Percentiles rank a stretch among this genome's conserved stretches.
Evolutionary conservation across 2,113 vertebrate species (phyloP).

Genomic region (Tinamus guttatus): DNA sequence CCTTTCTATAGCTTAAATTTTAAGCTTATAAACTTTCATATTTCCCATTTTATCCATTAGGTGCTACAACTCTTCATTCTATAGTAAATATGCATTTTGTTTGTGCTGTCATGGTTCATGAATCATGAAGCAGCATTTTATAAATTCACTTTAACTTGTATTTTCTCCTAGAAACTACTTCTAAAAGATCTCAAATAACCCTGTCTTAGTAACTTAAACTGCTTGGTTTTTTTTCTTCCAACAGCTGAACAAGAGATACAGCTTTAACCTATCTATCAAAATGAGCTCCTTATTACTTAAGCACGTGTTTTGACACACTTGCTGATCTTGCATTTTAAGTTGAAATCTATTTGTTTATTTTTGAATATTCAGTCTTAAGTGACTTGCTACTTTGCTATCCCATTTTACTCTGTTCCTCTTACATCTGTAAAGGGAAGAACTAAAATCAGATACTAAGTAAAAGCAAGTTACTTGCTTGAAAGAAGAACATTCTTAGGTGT

Average conservation of each 20-base stretch:
- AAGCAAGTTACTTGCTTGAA: not conserved
- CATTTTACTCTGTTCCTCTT: no score
- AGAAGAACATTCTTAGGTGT: not conserved
- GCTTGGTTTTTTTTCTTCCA: not conserved
- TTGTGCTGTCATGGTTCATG: not conserved
- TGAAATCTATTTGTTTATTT: not conserved
- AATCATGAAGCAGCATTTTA: not conserved
- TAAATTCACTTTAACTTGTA: not conserved
- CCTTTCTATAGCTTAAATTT: not conserved
- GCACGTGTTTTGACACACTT: not conserved
- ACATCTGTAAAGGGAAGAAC: no score
- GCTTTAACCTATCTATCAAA: not conserved
- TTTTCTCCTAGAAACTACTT: not conserved
- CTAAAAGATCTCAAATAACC: not conserved
- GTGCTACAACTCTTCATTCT: not conserved
- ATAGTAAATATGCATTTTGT: fast-evolving
- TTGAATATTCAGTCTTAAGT: not conserved
- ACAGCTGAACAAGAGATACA: not conserved
- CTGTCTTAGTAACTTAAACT: not conserved
- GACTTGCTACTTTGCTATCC: not conserved
- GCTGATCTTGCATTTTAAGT: not conserved
- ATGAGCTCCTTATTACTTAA: not conserved
- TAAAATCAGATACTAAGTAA: not conserved
- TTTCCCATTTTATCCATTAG: not conserved
- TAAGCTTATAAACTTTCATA: fast-evolving